phyloP scores from a whole-genome alignment of 2,797 vertebrate species.

The Myotis findleyi region DNA sequence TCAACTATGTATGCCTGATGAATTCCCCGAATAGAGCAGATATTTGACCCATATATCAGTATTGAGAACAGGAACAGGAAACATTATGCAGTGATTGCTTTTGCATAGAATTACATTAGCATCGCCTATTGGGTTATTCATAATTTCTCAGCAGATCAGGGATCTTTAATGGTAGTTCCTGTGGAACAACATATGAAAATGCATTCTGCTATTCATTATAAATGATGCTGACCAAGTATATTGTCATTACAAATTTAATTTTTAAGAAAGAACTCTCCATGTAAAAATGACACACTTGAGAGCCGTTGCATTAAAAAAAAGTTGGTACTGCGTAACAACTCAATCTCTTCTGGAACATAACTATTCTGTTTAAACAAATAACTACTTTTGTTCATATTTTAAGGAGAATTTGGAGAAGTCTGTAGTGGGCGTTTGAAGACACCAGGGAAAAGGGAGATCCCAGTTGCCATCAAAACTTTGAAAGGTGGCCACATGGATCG shows the following conservation, averaged over 20 bases:
- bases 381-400: slow-evolving; percentile 60
- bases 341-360: neutral
- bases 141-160: slow-evolving; percentile 60
- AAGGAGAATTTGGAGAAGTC: slow-evolving; percentile 99
- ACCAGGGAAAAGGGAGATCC: slow-evolving; percentile 94
- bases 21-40: slow-evolving; percentile 21
- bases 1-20: neutral
- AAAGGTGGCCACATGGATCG: slow-evolving; percentile 96
- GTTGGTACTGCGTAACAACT: neutral
- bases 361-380: slow-evolving; percentile 27
- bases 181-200: neutral
- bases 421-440: slow-evolving; percentile 96
- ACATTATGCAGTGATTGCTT: slow-evolving; percentile 41
- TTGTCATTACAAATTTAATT: slow-evolving; percentile 8
- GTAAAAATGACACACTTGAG: slow-evolving; percentile 17
- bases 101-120: slow-evolving; percentile 52
- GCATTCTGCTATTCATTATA: slow-evolving; percentile 24
- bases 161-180: neutral
- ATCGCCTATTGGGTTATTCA: neutral
- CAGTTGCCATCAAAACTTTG: slow-evolving; percentile 98
- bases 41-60: neutral
- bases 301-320: neutral
- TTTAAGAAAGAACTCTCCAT: slow-evolving; percentile 42
- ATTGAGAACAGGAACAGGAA: slow-evolving; percentile 41
- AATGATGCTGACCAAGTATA: neutral